Conservation (phyloP, 2,888 invertebrate genomes). For the Myathropa florea region DNA sequence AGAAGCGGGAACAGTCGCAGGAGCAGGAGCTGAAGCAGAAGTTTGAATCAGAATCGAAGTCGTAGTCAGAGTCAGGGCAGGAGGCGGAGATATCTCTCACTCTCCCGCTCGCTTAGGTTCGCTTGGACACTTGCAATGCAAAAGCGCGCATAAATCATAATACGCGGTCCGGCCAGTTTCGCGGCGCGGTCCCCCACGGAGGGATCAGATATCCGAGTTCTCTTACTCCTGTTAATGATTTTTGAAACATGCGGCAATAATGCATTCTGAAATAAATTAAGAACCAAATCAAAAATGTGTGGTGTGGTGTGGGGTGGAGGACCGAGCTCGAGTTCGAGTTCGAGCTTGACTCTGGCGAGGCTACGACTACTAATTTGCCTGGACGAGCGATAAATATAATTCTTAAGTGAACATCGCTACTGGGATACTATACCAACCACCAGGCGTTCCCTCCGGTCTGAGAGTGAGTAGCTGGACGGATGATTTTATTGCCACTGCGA, state of each 20-base stretch:
- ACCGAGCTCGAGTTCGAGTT: background rate
- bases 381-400: constrained; percentile 70
- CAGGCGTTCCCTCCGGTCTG: background rate
- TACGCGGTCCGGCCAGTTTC: constrained; percentile 35
- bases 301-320: constrained; percentile 35
- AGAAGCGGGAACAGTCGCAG: background rate
- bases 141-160: constrained; percentile 68
- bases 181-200: constrained; percentile 64
- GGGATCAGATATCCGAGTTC: constrained; percentile 71
- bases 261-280: constrained; percentile 70
- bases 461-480: constrained; percentile 31
- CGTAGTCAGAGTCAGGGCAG: background rate
- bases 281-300: constrained; percentile 68
- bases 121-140: constrained; percentile 61
- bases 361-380: constrained; percentile 70
- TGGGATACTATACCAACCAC: constrained; percentile 55
- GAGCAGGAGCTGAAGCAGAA: background rate
- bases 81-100: background rate
- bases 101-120: constrained; percentile 15
- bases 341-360: constrained; percentile 19
- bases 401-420: constrained; percentile 71
- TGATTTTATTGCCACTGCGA: constrained; percentile 71
- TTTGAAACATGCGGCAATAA: constrained; percentile 70
- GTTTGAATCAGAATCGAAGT: background rate
- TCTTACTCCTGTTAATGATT: constrained; percentile 70